These are phyloP conservation scores for Orthonevra nobilis DNA, from an alignment of 2,888 invertebrate genomes.

Conservation along the genomic window DNA sequence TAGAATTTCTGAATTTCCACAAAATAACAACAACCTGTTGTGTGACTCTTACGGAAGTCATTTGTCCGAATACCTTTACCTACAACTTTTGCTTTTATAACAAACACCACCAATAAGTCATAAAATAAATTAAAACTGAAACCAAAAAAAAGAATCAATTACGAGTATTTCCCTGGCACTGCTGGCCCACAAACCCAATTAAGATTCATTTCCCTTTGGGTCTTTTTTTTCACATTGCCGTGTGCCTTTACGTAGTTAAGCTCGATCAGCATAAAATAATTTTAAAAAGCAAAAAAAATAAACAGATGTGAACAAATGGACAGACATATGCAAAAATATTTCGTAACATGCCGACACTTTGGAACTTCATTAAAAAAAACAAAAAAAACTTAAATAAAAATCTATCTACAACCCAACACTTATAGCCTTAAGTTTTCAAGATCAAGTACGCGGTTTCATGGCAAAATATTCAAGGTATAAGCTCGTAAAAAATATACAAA, in stretches of 20 bases:
- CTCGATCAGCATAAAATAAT: conserved; percentile 46
- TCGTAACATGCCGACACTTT: conserved; percentile 42
- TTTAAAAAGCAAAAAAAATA: conserved; percentile 10
- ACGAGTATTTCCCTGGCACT: conserved; percentile 48
- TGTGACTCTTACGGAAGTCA: conserved; percentile 36
- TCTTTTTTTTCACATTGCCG: conserved; percentile 5
- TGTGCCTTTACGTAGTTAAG: conserved; percentile 33
- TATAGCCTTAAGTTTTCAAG: conserved; percentile 49
- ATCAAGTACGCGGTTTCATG: conserved; percentile 54
- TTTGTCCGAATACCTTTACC: conserved; percentile 17
- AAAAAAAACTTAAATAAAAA: too few species aligned
- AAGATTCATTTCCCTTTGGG: conserved; percentile 66
- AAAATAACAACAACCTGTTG: conserved; percentile 25
- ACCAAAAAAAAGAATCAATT: conserved; percentile 28
- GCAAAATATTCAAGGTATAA: conserved; percentile 46
- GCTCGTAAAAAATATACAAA: neutral
- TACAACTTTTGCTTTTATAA: conserved; percentile 50
- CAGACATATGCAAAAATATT: too few species aligned
- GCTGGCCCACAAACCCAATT: conserved; percentile 67
- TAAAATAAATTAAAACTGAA: conserved; percentile 3
- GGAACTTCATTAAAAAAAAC: conserved; percentile 33
- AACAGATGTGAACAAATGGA: conserved; percentile 11
- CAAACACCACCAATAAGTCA: conserved; percentile 2
- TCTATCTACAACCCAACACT: too few species aligned
- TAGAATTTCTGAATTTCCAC: conserved; percentile 23